A percentile compares a stretch with the other conserved stretches of the same genome.
Evolutionary conservation across 1,140 invertebrate species (phyloP).

Genomic region (Andricus grossulariae): DNA sequence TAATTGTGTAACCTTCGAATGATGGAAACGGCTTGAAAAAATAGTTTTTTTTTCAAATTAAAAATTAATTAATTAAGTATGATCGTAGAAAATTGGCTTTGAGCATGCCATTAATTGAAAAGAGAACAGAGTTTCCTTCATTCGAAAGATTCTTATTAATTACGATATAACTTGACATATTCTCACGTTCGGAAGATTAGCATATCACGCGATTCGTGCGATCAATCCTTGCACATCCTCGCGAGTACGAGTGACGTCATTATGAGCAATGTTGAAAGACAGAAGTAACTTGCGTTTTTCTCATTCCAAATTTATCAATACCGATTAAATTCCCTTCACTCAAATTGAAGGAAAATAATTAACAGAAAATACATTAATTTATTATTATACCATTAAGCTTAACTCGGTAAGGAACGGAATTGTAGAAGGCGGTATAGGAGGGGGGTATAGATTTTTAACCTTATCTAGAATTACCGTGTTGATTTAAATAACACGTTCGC

Average conservation of each 20-base stretch:
- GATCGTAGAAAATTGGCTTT: neutral
- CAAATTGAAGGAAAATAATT: no score
- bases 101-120: conserved; percentile 37
- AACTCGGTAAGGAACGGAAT: no score
- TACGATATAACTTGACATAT: conserved; percentile 45
- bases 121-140: conserved; percentile 39
- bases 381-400: no score
- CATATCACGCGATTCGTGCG: conserved; percentile 46
- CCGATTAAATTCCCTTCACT: neutral
- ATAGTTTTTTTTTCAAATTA: neutral
- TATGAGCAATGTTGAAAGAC: neutral
- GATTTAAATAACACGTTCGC: no score
- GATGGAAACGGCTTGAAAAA: no score
- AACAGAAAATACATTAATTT: no score
- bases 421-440: no score
- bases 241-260: neutral
- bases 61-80: neutral
- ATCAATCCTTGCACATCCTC: conserved; percentile 23
- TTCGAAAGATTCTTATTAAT: conserved; percentile 12
- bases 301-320: neutral
- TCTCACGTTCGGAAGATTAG: conserved; percentile 58
- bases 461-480: no score
- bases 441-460: no score
- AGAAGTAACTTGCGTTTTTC: neutral
- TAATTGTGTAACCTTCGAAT: no score